Conservation (phyloP, 2,113 vertebrate genomes). For the Odocoileus hemionus region DNA sequence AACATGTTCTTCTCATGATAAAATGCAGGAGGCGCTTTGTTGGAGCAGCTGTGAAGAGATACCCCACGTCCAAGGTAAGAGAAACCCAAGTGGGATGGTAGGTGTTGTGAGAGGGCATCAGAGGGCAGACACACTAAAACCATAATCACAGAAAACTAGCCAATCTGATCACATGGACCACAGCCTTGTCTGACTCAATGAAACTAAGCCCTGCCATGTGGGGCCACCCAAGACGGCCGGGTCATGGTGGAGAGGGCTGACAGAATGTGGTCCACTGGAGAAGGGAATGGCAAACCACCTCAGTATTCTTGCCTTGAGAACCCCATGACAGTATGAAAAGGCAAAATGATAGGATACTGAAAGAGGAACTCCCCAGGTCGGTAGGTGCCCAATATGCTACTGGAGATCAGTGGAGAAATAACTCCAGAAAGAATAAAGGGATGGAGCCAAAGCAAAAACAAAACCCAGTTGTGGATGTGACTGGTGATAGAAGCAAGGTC, state of each 20-base stretch:
- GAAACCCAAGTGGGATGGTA: too few relatives aligned
- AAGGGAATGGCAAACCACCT: not conserved
- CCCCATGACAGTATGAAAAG: not conserved
- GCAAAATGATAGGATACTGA: not conserved
- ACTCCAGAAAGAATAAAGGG: not conserved
- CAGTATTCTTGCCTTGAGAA: not conserved
- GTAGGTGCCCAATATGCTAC: not conserved
- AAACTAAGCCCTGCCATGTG: not conserved
- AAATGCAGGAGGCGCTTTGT: too few relatives aligned
- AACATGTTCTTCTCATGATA: too few relatives aligned
- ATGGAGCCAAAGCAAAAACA: not conserved
- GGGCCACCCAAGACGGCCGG: not conserved
- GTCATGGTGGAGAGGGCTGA: not conserved
- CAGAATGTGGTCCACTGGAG: not conserved
- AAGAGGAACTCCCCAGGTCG: not conserved
- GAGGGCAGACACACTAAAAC: not conserved
- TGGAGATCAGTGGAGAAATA: not conserved
- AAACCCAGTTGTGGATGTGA: not conserved
- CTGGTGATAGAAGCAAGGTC: not conserved
- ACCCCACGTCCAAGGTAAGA: too few relatives aligned
- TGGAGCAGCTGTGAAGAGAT: too few relatives aligned
- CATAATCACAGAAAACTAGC: not conserved
- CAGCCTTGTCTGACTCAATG: not conserved
- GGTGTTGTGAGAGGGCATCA: not conserved
- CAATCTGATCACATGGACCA: not conserved